Evolutionary conservation across 2,888 invertebrate species (phyloP).

Genomic region (Acleris cristana): DNA sequence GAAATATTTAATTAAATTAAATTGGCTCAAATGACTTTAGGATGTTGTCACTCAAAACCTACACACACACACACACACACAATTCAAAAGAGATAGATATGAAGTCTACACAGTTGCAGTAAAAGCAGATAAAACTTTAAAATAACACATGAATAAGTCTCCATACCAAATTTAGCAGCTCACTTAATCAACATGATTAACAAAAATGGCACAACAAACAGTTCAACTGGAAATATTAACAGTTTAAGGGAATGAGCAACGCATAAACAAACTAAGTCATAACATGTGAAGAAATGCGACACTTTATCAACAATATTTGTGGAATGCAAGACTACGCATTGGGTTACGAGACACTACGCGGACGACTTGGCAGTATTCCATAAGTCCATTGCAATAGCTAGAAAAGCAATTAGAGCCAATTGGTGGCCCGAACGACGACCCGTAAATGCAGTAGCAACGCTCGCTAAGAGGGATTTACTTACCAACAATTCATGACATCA

Average conservation of each 20-base stretch:
- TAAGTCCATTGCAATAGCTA: constrained; percentile 49
- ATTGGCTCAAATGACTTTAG: too few relatives aligned
- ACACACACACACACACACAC: too few relatives aligned
- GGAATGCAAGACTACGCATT: constrained; percentile 21
- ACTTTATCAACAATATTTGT: constrained; percentile 23
- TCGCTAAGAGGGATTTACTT: constrained; percentile 34
- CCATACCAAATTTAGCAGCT: neutral
- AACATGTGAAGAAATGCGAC: constrained; percentile 9
- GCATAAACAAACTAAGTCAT: constrained; percentile 23
- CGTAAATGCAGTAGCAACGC: constrained; percentile 35
- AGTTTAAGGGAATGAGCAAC: neutral
- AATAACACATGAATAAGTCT: too few relatives aligned
- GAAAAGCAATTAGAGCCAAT: constrained; percentile 63
- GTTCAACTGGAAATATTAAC: neutral
- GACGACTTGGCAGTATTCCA: constrained; percentile 78
- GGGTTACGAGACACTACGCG: constrained; percentile 40
- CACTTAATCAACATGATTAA: neutral
- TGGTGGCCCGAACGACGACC: constrained; percentile 60
- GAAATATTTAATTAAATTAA: too few relatives aligned
- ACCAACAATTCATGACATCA: constrained; percentile 36
- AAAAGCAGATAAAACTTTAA: too few relatives aligned
- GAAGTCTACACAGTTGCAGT: too few relatives aligned
- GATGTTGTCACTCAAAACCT: too few relatives aligned
- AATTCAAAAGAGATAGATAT: too few relatives aligned
- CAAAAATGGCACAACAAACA: too few relatives aligned